Conservation (phyloP, 1,140 invertebrate species). For the Tetragnatha versicolor region DNA sequence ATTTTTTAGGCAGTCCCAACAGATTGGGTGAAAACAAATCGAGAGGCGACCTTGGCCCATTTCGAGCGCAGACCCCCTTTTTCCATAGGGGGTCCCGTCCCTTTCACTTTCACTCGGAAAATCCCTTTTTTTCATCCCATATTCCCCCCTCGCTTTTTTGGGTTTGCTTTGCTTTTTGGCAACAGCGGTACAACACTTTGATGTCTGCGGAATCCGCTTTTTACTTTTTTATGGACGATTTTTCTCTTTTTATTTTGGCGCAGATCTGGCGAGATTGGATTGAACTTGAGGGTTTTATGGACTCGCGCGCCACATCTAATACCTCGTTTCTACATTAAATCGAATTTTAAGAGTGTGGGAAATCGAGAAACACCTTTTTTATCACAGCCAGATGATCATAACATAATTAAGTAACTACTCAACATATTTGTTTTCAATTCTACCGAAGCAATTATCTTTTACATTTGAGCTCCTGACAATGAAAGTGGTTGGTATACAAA, state of each 20-base stretch:
- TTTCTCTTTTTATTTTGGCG: slow-evolving; percentile 5
- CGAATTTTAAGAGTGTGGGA: slow-evolving; percentile 41
- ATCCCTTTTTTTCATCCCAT: slow-evolving; percentile 42
- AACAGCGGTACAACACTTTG: slow-evolving; percentile 48
- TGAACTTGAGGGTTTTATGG: slow-evolving; percentile 33
- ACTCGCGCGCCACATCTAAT: slow-evolving; percentile 29
- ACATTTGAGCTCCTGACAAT: no score
- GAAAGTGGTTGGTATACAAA: no score
- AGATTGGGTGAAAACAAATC: slow-evolving; percentile 48
- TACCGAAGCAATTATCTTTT: no score
- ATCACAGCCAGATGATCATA: no score
- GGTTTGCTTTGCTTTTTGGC: slow-evolving; percentile 1
- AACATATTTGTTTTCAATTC: no score
- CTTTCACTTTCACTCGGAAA: slow-evolving; percentile 52
- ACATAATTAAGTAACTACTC: no score
- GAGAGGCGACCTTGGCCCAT: slow-evolving; percentile 50
- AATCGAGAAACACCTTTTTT: background rate
- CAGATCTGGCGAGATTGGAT: slow-evolving; percentile 9
- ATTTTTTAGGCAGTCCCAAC: slow-evolving; percentile 41
- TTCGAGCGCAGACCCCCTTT: background rate
- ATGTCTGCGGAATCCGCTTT: slow-evolving; percentile 40
- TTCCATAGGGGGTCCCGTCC: background rate
- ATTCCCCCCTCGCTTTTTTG: slow-evolving; percentile 33
- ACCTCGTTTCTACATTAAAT: slow-evolving; percentile 28
- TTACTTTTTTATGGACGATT: background rate